Evolutionary conservation across 2,888 invertebrate genomes (phyloP).

Genomic region (Stenchaetothrips biformis): DNA sequence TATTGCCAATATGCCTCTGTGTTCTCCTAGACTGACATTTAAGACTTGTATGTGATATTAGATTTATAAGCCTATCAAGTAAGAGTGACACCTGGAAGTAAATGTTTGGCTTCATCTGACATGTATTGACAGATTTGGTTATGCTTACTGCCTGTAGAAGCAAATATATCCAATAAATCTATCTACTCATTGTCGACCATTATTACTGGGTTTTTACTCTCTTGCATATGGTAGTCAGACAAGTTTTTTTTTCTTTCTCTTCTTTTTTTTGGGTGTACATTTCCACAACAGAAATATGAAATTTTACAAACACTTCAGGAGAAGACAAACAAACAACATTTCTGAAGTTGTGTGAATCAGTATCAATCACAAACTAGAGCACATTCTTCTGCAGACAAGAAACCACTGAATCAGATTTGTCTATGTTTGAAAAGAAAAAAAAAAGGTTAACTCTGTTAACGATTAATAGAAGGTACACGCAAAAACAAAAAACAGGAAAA

Average conservation of each 20-base stretch:
- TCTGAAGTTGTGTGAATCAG: no score
- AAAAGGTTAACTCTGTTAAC: no score
- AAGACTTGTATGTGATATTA: slow-evolving; percentile 19
- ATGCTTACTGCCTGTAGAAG: slow-evolving; percentile 27
- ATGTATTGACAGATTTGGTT: slow-evolving; percentile 11
- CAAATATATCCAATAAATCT: slow-evolving; percentile 35
- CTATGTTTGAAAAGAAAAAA: no score
- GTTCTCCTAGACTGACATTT: neutral
- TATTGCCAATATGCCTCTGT: neutral
- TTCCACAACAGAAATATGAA: neutral
- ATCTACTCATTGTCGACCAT: slow-evolving; percentile 34
- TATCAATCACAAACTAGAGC: no score
- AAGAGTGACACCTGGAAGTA: neutral
- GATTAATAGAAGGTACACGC: no score
- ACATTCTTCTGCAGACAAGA: no score
- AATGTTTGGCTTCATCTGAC: slow-evolving; percentile 5
- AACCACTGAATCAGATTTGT: no score
- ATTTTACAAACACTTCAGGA: neutral
- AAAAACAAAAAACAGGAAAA: no score
- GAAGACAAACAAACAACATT: neutral
- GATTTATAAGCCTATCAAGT: neutral
- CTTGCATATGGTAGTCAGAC: neutral
- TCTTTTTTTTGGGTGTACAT: neutral
- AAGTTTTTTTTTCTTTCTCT: neutral
- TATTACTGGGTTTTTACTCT: slow-evolving; percentile 26